Percentiles rank a stretch among this genome's conserved stretches.
These are phyloP conservation scores for Spisula solida DNA, from an alignment of 2,888 invertebrate species.

Conservation along the genomic window DNA sequence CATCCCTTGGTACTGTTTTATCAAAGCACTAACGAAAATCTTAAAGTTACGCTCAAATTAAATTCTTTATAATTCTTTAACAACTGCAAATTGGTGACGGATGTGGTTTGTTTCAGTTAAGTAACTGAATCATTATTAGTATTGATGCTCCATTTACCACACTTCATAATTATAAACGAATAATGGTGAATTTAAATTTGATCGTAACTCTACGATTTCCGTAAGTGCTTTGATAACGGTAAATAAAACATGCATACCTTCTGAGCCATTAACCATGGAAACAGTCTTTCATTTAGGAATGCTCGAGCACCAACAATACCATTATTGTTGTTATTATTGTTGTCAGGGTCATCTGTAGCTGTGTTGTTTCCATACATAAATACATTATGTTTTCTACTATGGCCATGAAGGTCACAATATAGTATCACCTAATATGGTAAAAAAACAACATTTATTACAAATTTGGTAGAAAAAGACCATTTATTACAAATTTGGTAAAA, in stretches of 20 bases:
- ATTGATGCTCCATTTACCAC: no score
- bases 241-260: conserved; percentile 76
- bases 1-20: no score
- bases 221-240: not conserved
- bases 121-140: no score
- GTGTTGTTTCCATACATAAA: conserved; percentile 88
- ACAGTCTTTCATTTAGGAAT: conserved; percentile 85
- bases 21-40: no score
- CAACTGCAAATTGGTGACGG: no score
- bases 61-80: no score
- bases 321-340: conserved; percentile 61
- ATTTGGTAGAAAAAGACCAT: not conserved
- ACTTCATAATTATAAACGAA: no score
- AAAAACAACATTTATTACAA: not conserved
- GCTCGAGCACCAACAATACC: conserved; percentile 78
- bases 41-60: no score
- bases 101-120: no score
- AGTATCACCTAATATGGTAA: conserved; percentile 80
- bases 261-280: conserved; percentile 87
- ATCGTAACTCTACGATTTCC: no score
- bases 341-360: conserved; percentile 73
- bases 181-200: no score
- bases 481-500: no score
- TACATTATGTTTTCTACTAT: conserved; percentile 87
- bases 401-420: conserved; percentile 87